These are phyloP conservation scores for Pelmatolapia mariae DNA, from an alignment of 2,113 vertebrate genomes.

Conservation along the genomic window DNA sequence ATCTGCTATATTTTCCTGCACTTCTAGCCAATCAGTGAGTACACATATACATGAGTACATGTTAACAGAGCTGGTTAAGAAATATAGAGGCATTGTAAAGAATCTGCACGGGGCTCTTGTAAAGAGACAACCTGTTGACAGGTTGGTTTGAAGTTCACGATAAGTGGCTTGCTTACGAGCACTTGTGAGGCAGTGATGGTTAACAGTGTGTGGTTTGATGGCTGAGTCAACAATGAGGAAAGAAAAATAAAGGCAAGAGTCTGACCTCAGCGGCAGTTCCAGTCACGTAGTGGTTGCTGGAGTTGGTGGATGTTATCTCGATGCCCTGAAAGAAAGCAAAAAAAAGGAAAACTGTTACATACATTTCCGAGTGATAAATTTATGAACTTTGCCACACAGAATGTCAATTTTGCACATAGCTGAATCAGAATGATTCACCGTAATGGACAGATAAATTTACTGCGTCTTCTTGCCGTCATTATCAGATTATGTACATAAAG, in stretches of 20 bases:
- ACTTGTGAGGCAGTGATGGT: background rate
- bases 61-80: background rate
- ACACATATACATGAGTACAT: background rate
- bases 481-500: background rate
- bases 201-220: background rate
- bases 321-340: constrained; percentile 71
- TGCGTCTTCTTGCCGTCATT: background rate
- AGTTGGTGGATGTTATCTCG: constrained; percentile 82
- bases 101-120: background rate
- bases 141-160: background rate
- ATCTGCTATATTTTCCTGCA: background rate
- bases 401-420: background rate
- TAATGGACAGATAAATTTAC: background rate
- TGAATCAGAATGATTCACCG: background rate
- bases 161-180: background rate
- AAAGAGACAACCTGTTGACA: background rate
- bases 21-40: background rate
- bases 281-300: constrained; percentile 84
- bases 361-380: background rate
- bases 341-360: background rate
- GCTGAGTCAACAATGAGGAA: background rate
- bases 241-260: background rate
- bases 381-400: background rate
- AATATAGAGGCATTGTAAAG: background rate
- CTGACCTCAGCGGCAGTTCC: constrained; percentile 74